Percentiles rank a stretch among this genome's conserved stretches.
phyloP scores from a whole-genome alignment of 92 coral and sea anemone species.

The Phenganax stokvisi region DNA sequence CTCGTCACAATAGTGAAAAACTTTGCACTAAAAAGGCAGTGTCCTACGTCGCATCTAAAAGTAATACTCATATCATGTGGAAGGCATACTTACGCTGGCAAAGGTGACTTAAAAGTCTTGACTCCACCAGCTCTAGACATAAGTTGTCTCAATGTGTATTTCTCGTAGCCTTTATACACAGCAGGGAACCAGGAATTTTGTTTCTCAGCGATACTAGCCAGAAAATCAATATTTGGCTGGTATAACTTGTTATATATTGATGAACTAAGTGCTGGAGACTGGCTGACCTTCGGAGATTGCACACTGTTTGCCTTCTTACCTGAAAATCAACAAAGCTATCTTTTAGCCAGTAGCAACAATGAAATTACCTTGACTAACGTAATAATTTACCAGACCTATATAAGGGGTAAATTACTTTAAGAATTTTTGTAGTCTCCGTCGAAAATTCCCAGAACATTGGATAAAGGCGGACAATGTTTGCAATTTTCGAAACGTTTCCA shows the following conservation, averaged over 20 bases:
- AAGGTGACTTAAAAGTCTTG: slow-evolving; percentile 45
- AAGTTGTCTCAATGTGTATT: slow-evolving; percentile 54
- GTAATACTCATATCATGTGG: too few species aligned
- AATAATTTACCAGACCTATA: not conserved
- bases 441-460: too few species aligned
- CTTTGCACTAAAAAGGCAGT: too few species aligned
- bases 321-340: not conserved
- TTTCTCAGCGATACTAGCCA: slow-evolving; percentile 45
- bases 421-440: too few species aligned
- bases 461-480: too few species aligned
- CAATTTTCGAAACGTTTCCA: too few species aligned
- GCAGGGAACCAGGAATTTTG: slow-evolving; percentile 58
- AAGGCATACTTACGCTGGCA: slow-evolving; percentile 42
- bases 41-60: too few species aligned
- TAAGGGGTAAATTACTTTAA: not conserved
- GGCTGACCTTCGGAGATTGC: slow-evolving; percentile 44
- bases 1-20: too few species aligned
- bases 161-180: slow-evolving; percentile 51
- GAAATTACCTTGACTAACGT: not conserved
- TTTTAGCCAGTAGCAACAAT: not conserved
- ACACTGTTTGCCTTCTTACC: slow-evolving; percentile 46
- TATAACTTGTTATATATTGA: slow-evolving; percentile 31
- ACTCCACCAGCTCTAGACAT: slow-evolving; percentile 57
- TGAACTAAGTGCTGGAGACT: slow-evolving; percentile 1
- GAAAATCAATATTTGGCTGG: slow-evolving; percentile 40